phyloP scores from a whole-genome alignment of 2,797 vertebrate species.

The Thalassophryne amazonica region DNA sequence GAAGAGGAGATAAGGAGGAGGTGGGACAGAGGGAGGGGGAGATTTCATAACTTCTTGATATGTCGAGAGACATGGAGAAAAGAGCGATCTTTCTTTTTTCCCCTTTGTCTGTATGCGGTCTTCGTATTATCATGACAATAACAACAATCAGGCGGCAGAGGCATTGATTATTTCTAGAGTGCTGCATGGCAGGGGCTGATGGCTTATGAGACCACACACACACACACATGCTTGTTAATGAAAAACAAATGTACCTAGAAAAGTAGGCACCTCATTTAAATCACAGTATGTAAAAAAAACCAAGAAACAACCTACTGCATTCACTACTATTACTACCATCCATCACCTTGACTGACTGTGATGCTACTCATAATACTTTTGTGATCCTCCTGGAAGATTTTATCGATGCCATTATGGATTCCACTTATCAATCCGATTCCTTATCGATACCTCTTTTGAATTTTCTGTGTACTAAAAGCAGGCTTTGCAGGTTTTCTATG shows the following conservation, averaged over 20 bases:
- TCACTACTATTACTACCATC: neutral
- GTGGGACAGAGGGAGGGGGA: neutral
- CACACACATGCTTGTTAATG: neutral
- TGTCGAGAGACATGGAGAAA: constrained; percentile 35
- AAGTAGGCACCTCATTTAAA: no score
- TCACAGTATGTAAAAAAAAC: no score
- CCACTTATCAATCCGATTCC: no score
- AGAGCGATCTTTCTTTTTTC: constrained; percentile 27
- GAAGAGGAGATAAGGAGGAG: constrained; percentile 56
- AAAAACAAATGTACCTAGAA: neutral
- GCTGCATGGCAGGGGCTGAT: constrained; percentile 36
- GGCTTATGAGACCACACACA: constrained; percentile 35
- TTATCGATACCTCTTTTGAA: no score
- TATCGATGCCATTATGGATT: no score
- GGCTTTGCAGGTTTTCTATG: no score
- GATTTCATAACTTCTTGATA: constrained; percentile 53
- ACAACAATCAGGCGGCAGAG: constrained; percentile 70
- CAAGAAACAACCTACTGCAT: neutral
- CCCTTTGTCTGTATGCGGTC: constrained; percentile 32
- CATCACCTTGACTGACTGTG: no score
- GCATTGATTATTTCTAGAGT: constrained; percentile 65
- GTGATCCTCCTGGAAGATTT: no score
- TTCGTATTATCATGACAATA: constrained; percentile 72
- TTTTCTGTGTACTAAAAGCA: no score
- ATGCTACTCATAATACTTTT: no score